These are phyloP conservation scores for Cathartes aura DNA, from an alignment of 2,113 vertebrate species.

Conservation along the genomic window DNA sequence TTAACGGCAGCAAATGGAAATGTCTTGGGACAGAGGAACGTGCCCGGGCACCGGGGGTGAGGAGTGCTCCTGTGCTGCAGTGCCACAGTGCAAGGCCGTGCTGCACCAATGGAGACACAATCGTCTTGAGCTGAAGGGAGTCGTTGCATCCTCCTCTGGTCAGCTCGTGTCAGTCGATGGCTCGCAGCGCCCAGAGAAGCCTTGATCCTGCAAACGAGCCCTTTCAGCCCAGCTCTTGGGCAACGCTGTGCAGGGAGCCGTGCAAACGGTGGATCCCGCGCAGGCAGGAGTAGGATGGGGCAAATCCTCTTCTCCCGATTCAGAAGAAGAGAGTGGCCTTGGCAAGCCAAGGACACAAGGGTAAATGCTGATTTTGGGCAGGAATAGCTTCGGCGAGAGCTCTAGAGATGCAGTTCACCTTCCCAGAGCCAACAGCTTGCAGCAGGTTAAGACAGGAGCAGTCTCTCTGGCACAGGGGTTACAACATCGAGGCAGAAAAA, in stretches of 20 bases:
- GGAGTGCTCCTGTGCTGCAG: not conserved
- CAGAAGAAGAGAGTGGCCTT: not conserved
- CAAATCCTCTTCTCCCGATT: not conserved
- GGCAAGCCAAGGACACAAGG: not conserved
- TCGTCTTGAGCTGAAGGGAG: accelerated
- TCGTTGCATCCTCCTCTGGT: accelerated
- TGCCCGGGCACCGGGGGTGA: not conserved
- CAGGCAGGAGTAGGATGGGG: not conserved
- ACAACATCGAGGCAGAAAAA: not conserved
- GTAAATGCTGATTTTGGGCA: not conserved
- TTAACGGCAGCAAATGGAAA: not conserved
- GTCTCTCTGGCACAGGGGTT: not conserved
- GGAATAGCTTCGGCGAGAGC: not conserved
- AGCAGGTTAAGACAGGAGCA: not conserved
- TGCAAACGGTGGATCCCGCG: accelerated
- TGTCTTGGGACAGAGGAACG: not conserved
- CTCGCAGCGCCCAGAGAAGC: not conserved
- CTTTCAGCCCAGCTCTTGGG: not conserved
- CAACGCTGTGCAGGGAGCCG: accelerated
- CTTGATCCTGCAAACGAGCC: accelerated
- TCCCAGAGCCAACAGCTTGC: not conserved
- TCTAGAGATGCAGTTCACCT: not conserved
- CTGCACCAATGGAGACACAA: not conserved
- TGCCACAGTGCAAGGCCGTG: accelerated
- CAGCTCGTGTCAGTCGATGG: accelerated